A percentile compares a stretch with the other conserved stretches of the same genome.
Evolutionary conservation across 1,140 invertebrate genomes (phyloP).

Genomic region (Drosophila ironensis): DNA sequence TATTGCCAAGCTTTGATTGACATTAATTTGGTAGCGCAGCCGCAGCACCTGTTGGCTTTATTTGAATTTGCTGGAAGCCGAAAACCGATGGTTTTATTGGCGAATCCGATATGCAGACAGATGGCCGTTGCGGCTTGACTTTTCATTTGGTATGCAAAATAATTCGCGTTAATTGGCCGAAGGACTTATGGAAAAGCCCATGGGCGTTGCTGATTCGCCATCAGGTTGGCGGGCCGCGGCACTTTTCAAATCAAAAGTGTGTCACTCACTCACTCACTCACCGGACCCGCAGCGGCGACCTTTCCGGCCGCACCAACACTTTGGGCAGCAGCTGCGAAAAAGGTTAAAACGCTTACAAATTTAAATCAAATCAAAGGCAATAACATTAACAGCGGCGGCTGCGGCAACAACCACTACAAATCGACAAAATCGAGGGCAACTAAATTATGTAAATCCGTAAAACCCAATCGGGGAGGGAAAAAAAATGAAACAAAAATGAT

Average conservation of each 20-base stretch:
- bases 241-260: slow-evolving; percentile 41
- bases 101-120: neutral
- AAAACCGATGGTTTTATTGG: neutral
- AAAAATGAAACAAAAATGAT: slow-evolving; percentile 23
- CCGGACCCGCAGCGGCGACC: slow-evolving; percentile 35
- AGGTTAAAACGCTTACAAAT: slow-evolving; percentile 53
- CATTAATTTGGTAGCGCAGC: neutral
- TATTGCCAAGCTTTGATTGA: neutral
- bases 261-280: slow-evolving; percentile 46
- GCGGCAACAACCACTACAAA: slow-evolving; percentile 2
- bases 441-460: slow-evolving; percentile 75
- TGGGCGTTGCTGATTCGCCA: slow-evolving; percentile 17
- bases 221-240: no score
- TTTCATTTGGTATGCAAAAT: slow-evolving; percentile 46
- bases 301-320: slow-evolving; percentile 13
- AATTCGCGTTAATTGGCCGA: slow-evolving; percentile 47
- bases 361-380: slow-evolving; percentile 44
- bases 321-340: slow-evolving; percentile 20
- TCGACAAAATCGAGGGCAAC: slow-evolving; percentile 64
- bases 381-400: slow-evolving; percentile 24
- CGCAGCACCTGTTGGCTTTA: neutral
- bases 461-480: slow-evolving; percentile 22
- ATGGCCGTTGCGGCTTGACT: neutral
- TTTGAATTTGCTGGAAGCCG: neutral
- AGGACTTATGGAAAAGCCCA: slow-evolving; percentile 40